Conservation (phyloP, 2,888 invertebrate genomes). For the Cylloceria caligata region DNA sequence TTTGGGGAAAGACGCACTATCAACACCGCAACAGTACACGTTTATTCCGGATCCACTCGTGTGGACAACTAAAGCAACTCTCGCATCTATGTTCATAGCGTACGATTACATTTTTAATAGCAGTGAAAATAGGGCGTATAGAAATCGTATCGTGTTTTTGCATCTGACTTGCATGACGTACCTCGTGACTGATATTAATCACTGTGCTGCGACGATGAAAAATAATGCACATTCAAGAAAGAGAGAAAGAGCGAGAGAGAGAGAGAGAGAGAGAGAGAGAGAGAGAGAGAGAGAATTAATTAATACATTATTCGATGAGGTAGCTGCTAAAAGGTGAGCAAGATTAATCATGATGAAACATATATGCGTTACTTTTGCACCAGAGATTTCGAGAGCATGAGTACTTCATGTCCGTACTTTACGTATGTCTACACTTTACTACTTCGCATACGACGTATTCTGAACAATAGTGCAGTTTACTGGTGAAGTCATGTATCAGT, state of each 20-base stretch:
- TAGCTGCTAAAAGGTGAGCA: background rate
- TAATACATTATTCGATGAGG: background rate
- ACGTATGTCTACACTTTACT: slow-evolving; percentile 4
- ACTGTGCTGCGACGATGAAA: background rate
- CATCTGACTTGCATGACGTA: background rate
- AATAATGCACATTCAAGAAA: background rate
- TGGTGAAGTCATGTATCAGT: slow-evolving; percentile 3
- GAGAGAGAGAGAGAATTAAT: background rate
- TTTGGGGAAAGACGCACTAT: slow-evolving; percentile 20
- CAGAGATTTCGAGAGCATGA: background rate
- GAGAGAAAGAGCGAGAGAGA: background rate
- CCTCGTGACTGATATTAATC: slow-evolving; percentile 20
- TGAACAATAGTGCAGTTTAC: slow-evolving; percentile 37
- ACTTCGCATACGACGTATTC: slow-evolving; percentile 17
- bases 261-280: background rate
- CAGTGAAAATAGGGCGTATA: background rate
- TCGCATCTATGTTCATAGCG: slow-evolving; percentile 1
- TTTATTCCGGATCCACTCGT: background rate
- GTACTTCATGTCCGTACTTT: background rate
- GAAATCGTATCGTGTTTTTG: slow-evolving; percentile 7
- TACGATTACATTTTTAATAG: slow-evolving; percentile 6
- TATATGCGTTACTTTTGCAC: background rate
- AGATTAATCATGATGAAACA: slow-evolving; percentile 28
- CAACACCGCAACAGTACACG: slow-evolving; percentile 1
- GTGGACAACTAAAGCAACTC: background rate